phyloP scores from a whole-genome alignment of 2,113 vertebrate genomes.

The Melospiza georgiana region DNA sequence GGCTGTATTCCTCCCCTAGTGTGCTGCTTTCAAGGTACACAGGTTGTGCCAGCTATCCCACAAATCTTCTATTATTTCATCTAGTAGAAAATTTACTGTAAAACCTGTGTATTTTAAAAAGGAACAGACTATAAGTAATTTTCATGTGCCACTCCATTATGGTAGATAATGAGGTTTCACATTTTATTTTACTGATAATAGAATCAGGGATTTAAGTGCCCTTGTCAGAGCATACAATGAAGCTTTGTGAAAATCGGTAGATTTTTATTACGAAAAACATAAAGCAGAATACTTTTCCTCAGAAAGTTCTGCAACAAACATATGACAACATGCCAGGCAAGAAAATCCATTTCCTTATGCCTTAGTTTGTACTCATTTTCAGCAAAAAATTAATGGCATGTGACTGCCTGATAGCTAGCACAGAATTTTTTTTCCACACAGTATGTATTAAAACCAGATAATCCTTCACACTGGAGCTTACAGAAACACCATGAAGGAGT shows the following conservation, averaged over 20 bases:
- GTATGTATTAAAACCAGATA: neutral
- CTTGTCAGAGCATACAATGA: slow-evolving; percentile 10
- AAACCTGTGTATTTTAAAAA: neutral
- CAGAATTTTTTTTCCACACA: neutral
- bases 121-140: neutral
- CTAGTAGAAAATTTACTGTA: neutral
- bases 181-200: slow-evolving; percentile 5
- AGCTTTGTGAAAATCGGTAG: neutral
- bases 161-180: slow-evolving; percentile 3
- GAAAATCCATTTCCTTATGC: neutral
- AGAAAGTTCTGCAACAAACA: neutral
- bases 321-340: neutral
- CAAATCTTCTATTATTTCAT: neutral
- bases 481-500: neutral
- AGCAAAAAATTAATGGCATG: neutral
- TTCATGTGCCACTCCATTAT: neutral
- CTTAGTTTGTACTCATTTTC: neutral
- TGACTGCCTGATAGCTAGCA: neutral
- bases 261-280: neutral
- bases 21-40: neutral
- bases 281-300: neutral
- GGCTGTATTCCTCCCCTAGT: neutral
- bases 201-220: slow-evolving; percentile 16
- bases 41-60: neutral
- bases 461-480: neutral